A percentile compares a stretch with the other conserved stretches of the same genome.
phyloP scores from a whole-genome alignment of 2,888 invertebrate genomes.

The Spodoptera picta region DNA sequence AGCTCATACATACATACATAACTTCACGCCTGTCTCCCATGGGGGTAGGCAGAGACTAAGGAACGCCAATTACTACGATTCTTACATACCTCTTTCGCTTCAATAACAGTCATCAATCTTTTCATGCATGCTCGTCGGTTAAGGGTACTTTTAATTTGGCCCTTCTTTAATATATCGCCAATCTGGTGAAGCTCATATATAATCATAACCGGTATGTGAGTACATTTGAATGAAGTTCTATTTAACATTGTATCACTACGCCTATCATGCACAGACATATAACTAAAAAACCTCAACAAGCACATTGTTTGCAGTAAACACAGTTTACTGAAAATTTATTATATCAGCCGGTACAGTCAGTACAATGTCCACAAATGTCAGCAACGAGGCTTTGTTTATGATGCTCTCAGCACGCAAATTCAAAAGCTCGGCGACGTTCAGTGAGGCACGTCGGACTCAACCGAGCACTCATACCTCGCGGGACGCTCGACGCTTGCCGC shows the following conservation, averaged over 20 bases:
- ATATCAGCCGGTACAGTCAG: slow-evolving; percentile 20
- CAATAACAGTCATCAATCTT: too few species aligned
- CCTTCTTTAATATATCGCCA: too few species aligned
- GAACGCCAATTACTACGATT: too few species aligned
- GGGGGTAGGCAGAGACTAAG: too few species aligned
- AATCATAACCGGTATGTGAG: too few species aligned
- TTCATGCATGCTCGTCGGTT: too few species aligned
- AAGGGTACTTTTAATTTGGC: too few species aligned
- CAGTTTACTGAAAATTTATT: slow-evolving; percentile 16
- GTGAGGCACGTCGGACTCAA: slow-evolving; percentile 42
- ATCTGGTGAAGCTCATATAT: too few species aligned
- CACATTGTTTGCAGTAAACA: slow-evolving; percentile 26
- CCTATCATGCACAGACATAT: slow-evolving; percentile 6
- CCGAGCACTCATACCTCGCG: slow-evolving; percentile 26
- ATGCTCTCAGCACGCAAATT: slow-evolving; percentile 40
- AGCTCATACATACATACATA: too few species aligned
- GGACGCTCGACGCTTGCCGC: slow-evolving; percentile 27
- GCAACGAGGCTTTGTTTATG: slow-evolving; percentile 36
- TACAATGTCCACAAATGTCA: slow-evolving; percentile 38
- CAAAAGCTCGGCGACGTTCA: slow-evolving; percentile 40
- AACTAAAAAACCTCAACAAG: slow-evolving; percentile 6
- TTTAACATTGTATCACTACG: slow-evolving; percentile 3
- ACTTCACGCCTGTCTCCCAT: too few species aligned
- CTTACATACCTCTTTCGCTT: too few species aligned
- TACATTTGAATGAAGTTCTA: too few species aligned